Base-by-base conservation (phyloP, 2,888 invertebrate species). In the Hanleya hanleyi region DNA sequence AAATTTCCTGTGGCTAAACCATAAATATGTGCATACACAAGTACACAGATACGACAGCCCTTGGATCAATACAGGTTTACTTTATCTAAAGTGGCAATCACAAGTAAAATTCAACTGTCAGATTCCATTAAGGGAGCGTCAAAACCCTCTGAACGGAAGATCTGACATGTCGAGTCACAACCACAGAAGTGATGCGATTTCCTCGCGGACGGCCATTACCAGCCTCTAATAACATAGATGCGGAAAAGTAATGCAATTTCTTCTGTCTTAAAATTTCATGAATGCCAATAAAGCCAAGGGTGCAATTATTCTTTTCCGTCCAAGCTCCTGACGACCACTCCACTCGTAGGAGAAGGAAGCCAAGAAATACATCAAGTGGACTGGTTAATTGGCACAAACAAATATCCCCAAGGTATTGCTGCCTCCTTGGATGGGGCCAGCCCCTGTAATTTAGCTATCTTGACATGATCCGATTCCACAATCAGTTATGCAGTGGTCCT, bases 31-130 rank as follows among this genome's bases (percentile, higher is more conserved):
- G n/a, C n/a, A n/a, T n/a, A n/a, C n/a, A n/a, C n/a, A n/a, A n/a
- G n/a, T n/a, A n/a, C n/a, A n/a, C n/a, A n/a, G n/a, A n/a, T n/a
- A n/a, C n/a, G n/a, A n/a, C n/a, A n/a, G n/a, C n/a, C n/a, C n/a
- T n/a, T n/a, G 22, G 26, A 57, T 57, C 57, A 15, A 57, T 57
- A 22, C 22, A 57, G 22, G 29, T 57, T 29, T 57, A 29, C 57
- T 57, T 57, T 57, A 57, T 57, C 57, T 18, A 22, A 57, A 57
- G 57, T 57, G 26, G 29, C 57, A 57, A 57, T 57, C 9, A 22
- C 57, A 15, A 57, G 57, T 57, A 22, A 57, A 22, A 47, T 47
- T 47, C 47, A 47, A 57, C 57, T 29, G 57, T 57, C 57, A 57
- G 29, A 57, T 57, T 29, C 32, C 57, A 57, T 57, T 57, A 57